Percentiles rank a stretch among this genome's conserved stretches.
These are phyloP conservation scores for Dicerorhinus sumatrensis DNA, from an alignment of 2,113 vertebrate genomes.

Conservation along the genomic window DNA sequence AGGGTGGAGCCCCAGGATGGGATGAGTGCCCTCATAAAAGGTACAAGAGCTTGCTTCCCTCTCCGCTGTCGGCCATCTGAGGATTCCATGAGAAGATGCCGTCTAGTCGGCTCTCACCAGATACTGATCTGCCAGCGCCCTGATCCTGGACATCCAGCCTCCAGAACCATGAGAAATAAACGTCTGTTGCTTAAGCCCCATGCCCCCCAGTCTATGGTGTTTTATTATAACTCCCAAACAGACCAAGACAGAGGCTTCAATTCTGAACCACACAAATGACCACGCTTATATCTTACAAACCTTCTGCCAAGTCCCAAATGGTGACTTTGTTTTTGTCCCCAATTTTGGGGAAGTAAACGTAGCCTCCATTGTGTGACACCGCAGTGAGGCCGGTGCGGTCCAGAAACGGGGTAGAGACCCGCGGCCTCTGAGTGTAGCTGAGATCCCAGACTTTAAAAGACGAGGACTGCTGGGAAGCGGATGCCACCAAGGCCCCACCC, in stretches of 20 bases:
- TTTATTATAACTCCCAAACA: background rate
- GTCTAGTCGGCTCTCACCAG: background rate
- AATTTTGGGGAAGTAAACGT: constrained; percentile 86
- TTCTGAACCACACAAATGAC: background rate
- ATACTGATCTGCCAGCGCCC: background rate
- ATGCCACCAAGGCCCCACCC: constrained; percentile 81
- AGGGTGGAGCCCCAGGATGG: background rate
- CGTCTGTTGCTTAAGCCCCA: background rate
- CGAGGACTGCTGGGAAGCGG: constrained; percentile 82
- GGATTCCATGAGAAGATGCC: background rate
- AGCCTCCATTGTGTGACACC: constrained; percentile 83
- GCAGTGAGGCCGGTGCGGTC: constrained; percentile 83
- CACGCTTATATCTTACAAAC: constrained; percentile 73
- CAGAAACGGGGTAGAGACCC: constrained; percentile 77
- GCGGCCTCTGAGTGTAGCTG: constrained; percentile 73
- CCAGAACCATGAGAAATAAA: background rate
- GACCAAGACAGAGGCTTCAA: background rate
- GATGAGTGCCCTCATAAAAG: no score
- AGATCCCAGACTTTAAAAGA: constrained; percentile 88
- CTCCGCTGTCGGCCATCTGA: background rate
- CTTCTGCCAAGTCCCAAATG: constrained; percentile 88
- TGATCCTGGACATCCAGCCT: background rate
- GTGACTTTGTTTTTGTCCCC: constrained; percentile 86
- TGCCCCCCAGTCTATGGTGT: no score
- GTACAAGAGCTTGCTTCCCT: background rate